These are phyloP conservation scores for Eristalinus sepulchralis DNA, from an alignment of 2,888 invertebrate genomes.

Conservation along the genomic window DNA sequence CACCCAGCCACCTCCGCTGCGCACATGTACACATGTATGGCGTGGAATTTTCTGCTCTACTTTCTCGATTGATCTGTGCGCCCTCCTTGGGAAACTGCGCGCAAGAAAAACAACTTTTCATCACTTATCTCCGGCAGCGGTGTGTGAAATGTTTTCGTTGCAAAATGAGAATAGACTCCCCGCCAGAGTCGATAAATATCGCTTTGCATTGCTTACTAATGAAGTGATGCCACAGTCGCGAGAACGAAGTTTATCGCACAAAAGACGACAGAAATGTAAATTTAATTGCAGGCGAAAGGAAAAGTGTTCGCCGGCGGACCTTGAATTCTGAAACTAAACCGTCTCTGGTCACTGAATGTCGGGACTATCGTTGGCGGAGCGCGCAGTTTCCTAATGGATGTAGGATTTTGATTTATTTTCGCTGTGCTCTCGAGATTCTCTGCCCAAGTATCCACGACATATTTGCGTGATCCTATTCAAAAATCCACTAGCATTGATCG, in stretches of 20 bases:
- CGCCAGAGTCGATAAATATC: slow-evolving; percentile 6
- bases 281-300: slow-evolving; percentile 11
- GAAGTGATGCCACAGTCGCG: slow-evolving; percentile 2
- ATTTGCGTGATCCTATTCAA: neutral
- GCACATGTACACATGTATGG: neutral
- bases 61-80: neutral
- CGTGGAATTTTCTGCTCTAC: neutral
- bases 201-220: slow-evolving; percentile 27
- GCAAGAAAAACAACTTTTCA: slow-evolving; percentile 26
- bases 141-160: slow-evolving; percentile 8
- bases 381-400: neutral
- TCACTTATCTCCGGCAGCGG: neutral
- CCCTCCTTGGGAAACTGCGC: neutral
- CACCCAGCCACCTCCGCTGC: neutral
- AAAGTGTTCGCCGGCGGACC: slow-evolving; percentile 6
- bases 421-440: neutral
- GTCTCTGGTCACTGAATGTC: neutral
- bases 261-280: slow-evolving; percentile 3
- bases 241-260: slow-evolving; percentile 14
- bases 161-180: neutral
- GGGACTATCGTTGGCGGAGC: neutral
- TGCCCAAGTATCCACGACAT: neutral
- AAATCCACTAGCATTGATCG: neutral
- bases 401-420: neutral
- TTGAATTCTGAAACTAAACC: slow-evolving; percentile 21